phyloP scores from a whole-genome alignment of 2,888 invertebrate species.

The Drosophila niveifrons region DNA sequence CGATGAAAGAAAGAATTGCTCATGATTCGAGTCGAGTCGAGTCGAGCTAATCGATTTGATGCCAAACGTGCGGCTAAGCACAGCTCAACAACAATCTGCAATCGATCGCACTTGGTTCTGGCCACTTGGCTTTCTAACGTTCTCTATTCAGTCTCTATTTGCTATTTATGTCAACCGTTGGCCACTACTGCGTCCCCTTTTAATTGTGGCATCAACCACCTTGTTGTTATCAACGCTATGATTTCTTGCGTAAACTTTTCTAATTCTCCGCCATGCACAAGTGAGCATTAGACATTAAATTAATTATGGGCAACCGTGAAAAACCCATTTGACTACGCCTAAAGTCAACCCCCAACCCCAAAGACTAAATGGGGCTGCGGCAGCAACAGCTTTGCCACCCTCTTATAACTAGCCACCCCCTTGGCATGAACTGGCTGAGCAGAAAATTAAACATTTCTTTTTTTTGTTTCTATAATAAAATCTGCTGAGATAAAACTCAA shows the following conservation, averaged over 20 bases:
- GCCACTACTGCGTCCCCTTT: background rate
- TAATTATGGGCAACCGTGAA: constrained; percentile 62
- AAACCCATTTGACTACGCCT: constrained; percentile 35
- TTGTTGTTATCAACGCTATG: constrained; percentile 28
- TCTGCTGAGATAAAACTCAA: constrained; percentile 7
- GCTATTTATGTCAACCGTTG: constrained; percentile 62
- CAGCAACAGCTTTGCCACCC: constrained; percentile 10
- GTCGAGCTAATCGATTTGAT: constrained; percentile 70
- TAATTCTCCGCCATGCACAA: constrained; percentile 47
- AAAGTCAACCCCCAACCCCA: background rate
- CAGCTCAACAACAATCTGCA: constrained; percentile 11
- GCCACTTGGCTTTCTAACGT: constrained; percentile 62
- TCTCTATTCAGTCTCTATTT: constrained; percentile 27
- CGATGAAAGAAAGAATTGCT: constrained; percentile 22
- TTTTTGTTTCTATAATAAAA: constrained; percentile 1
- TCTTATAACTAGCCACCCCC: constrained; percentile 42
- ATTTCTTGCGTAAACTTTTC: constrained; percentile 57
- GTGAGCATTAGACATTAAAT: constrained; percentile 62
- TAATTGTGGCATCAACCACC: constrained; percentile 1
- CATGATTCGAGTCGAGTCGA: constrained; percentile 5
- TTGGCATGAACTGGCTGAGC: constrained; percentile 20
- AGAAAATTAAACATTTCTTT: constrained; percentile 58
- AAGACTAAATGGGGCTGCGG: background rate
- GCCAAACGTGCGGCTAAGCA: constrained; percentile 63
- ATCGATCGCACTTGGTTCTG: constrained; percentile 59